Conservation (phyloP, 2,797 vertebrate species). For the Eupleurogrammus muticus region DNA sequence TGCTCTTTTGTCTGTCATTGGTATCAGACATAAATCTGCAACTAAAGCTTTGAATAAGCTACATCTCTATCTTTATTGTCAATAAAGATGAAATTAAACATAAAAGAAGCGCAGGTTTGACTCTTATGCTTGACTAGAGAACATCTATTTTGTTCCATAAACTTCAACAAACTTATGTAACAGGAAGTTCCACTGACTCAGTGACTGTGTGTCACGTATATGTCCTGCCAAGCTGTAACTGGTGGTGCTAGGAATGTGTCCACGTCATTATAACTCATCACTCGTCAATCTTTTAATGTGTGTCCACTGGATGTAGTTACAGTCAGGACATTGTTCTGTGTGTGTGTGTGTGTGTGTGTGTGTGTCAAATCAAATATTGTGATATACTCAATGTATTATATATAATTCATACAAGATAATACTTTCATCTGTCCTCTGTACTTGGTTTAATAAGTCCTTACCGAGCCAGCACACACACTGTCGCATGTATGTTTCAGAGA, state of each 20-base stretch:
- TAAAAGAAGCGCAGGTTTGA: neutral
- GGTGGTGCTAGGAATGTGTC: constrained; percentile 19
- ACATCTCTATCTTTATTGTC: neutral
- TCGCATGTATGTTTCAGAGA: too few species aligned
- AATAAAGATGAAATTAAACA: neutral
- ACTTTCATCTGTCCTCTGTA: too few species aligned
- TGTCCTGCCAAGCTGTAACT: constrained; percentile 9
- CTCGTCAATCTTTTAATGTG: too few species aligned
- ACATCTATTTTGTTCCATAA: constrained; percentile 47
- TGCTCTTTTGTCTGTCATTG: neutral
- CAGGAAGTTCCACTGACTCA: neutral
- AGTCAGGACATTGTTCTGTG: constrained; percentile 7
- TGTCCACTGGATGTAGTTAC: constrained; percentile 24
- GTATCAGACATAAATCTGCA: neutral
- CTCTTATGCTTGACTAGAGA: neutral
- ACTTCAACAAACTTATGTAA: constrained; percentile 24
- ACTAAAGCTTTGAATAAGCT: constrained; percentile 7
- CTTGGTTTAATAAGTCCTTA: too few species aligned
- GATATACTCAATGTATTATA: too few species aligned
- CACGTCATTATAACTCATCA: constrained; percentile 21
- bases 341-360: neutral
- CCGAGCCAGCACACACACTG: too few species aligned
- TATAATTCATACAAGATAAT: too few species aligned
- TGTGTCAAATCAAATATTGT: neutral
- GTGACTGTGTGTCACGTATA: neutral